Evolutionary conservation across 2,888 invertebrate genomes (phyloP).

Genomic region (Hirtodrosophila duncani): DNA sequence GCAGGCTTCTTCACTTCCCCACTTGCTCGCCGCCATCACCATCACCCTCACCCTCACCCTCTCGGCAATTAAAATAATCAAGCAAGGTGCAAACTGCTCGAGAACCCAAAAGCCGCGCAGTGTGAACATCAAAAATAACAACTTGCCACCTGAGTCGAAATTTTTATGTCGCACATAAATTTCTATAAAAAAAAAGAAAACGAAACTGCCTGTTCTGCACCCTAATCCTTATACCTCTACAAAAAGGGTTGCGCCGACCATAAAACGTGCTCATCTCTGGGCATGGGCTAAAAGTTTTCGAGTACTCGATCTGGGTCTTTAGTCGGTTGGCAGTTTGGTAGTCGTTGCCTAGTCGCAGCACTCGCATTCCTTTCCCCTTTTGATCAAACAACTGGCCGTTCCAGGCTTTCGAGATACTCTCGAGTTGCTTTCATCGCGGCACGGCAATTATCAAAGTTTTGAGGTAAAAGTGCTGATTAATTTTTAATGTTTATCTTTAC

Average conservation of each 20-base stretch:
- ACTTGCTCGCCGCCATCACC: background rate
- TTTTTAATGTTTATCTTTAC: conserved; percentile 71
- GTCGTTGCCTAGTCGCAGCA: conserved; percentile 12
- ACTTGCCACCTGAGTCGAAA: conserved; percentile 60
- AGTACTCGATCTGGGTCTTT: conserved; percentile 27
- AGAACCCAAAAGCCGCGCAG: conserved; percentile 19
- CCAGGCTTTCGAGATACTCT: conserved; percentile 6
- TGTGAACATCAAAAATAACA: conserved; percentile 47
- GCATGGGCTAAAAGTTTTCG: conserved; percentile 54
- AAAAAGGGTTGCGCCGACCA: conserved; percentile 19
- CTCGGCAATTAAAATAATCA: conserved; percentile 53
- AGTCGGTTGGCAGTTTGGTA: conserved; percentile 1
- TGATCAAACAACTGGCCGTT: conserved; percentile 13
- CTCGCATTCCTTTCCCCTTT: conserved; percentile 1
- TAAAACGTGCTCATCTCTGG: conserved; percentile 4
- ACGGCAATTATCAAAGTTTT: conserved; percentile 64
- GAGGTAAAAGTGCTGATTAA: conserved; percentile 70
- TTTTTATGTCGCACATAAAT: conserved; percentile 65
- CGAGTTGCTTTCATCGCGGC: conserved; percentile 23
- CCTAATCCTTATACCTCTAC: too few relatives aligned
- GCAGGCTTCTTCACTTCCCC: conserved; percentile 27
- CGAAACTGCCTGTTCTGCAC: background rate
- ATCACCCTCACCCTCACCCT: too few relatives aligned
- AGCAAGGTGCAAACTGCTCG: conserved; percentile 21
- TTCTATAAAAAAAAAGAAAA: conserved; percentile 25